phyloP scores from a whole-genome alignment of 2,888 invertebrate species.

The Drosophila prolongata region DNA sequence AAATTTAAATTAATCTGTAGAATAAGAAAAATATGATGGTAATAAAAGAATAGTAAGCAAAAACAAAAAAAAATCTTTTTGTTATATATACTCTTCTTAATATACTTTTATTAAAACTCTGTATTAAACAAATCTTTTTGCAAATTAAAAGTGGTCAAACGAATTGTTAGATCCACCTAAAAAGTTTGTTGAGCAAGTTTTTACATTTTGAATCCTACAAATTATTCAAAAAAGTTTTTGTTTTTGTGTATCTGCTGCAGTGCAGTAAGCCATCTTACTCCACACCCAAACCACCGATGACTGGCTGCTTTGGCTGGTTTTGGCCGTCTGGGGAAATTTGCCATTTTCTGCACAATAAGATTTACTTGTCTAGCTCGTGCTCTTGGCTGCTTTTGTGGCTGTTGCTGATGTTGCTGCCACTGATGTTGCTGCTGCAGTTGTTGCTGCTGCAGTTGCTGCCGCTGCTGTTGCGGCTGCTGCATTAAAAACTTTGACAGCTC shows the following conservation, averaged over 20 bases:
- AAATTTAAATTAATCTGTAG: too few relatives aligned
- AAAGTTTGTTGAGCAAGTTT: too few relatives aligned
- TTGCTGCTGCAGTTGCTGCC: constrained; percentile 51
- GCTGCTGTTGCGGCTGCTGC: constrained; percentile 56
- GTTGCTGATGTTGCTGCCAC: constrained; percentile 41
- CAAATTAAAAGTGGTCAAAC: too few relatives aligned
- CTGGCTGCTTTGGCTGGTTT: constrained; percentile 53
- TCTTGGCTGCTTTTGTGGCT: constrained; percentile 66
- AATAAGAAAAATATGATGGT: too few relatives aligned
- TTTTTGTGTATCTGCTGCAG: constrained; percentile 34
- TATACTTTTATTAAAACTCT: too few relatives aligned
- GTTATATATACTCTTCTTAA: too few relatives aligned
- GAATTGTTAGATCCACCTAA: too few relatives aligned
- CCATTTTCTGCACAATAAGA: constrained; percentile 83
- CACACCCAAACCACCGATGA: constrained; percentile 15
- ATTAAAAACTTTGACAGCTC: constrained; percentile 82
- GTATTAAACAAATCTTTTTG: too few relatives aligned
- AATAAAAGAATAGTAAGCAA: too few relatives aligned
- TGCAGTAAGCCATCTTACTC: constrained; percentile 37
- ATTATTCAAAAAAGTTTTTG: background rate
- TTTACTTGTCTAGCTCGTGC: constrained; percentile 82
- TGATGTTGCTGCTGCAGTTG: constrained; percentile 24
- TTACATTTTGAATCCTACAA: too few relatives aligned
- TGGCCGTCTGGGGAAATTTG: constrained; percentile 82
- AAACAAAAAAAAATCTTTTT: too few relatives aligned